Conservation (phyloP, 2,888 invertebrate species). For the Drosophila falleni region DNA sequence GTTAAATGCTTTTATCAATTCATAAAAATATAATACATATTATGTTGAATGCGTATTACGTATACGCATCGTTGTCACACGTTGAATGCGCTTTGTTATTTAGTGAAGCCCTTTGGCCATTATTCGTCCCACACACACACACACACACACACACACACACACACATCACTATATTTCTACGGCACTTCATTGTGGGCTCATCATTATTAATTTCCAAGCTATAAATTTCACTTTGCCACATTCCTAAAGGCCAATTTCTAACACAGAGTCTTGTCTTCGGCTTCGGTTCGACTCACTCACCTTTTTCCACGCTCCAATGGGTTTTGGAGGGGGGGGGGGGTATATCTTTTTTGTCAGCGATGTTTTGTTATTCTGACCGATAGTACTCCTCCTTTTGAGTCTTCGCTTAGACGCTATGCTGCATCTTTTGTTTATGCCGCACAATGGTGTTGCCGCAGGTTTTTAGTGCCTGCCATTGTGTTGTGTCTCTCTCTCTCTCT, state of each 20-base stretch:
- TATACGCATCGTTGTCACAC: conserved; percentile 50
- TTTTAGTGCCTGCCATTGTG: conserved; percentile 74
- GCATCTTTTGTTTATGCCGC: conserved; percentile 76
- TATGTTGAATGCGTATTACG: conserved; percentile 49
- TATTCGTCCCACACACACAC: conserved; percentile 36
- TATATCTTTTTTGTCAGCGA: conserved; percentile 29
- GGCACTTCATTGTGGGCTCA: conserved; percentile 73
- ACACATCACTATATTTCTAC: conserved; percentile 58
- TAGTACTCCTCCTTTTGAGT: conserved; percentile 44
- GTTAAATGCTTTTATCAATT: conserved; percentile 36
- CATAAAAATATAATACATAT: conserved; percentile 31
- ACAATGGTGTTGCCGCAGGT: conserved; percentile 75
- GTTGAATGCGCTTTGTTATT: conserved; percentile 58
- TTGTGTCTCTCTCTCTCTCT: conserved; percentile 27
- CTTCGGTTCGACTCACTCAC: conserved; percentile 48
- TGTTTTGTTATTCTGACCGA: conserved; percentile 67
- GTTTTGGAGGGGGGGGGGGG: conserved; percentile 24
- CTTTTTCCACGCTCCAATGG: conserved; percentile 72
- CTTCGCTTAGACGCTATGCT: conserved; percentile 46
- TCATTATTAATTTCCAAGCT: conserved; percentile 80
- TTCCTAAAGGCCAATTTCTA: conserved; percentile 69
- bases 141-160: conserved; percentile 33
- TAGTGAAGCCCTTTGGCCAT: conserved; percentile 43
- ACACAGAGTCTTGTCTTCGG: conserved; percentile 18
- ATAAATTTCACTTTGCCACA: conserved; percentile 79